These are phyloP conservation scores for Psammodynastes pulverulentus DNA, from an alignment of 2,113 vertebrate species.

Conservation along the genomic window DNA sequence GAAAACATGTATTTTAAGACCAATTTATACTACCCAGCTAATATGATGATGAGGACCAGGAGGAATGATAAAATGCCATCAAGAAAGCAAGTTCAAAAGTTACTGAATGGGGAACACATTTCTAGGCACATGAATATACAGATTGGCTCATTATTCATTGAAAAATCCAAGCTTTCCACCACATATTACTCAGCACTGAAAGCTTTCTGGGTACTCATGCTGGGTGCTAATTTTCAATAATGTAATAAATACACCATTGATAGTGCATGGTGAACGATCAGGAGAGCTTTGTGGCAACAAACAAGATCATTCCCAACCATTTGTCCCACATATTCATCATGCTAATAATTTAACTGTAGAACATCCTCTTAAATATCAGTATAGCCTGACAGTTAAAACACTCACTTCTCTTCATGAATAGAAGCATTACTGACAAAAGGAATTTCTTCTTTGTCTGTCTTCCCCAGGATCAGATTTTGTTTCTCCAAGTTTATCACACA, in stretches of 20 bases:
- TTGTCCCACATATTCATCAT: not conserved
- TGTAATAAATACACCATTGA: not conserved
- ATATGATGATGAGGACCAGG: not conserved
- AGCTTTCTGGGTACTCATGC: not conserved
- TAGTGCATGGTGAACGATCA: not conserved
- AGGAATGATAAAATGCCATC: not conserved
- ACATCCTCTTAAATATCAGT: not conserved
- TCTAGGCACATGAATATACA: not conserved
- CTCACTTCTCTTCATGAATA: constrained; percentile 70
- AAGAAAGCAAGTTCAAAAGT: not conserved
- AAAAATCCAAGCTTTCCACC: not conserved
- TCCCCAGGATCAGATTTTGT: constrained; percentile 79
- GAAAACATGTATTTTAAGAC: not conserved
- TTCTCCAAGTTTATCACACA: constrained; percentile 86
- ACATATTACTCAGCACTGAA: not conserved
- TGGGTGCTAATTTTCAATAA: not conserved
- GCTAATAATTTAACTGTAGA: not conserved
- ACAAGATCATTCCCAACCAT: not conserved
- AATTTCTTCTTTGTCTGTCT: constrained; percentile 76
- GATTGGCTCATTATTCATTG: not conserved
- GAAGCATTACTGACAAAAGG: constrained; percentile 67
- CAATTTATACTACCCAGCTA: not conserved
- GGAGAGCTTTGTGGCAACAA: not conserved
- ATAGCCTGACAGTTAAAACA: constrained; percentile 2
- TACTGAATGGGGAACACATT: not conserved